Evolutionary conservation across 2,797 vertebrate species (phyloP), one percentile per base, ranked within the genome.

Genomic region (Choloepus didactylus): DNA sequence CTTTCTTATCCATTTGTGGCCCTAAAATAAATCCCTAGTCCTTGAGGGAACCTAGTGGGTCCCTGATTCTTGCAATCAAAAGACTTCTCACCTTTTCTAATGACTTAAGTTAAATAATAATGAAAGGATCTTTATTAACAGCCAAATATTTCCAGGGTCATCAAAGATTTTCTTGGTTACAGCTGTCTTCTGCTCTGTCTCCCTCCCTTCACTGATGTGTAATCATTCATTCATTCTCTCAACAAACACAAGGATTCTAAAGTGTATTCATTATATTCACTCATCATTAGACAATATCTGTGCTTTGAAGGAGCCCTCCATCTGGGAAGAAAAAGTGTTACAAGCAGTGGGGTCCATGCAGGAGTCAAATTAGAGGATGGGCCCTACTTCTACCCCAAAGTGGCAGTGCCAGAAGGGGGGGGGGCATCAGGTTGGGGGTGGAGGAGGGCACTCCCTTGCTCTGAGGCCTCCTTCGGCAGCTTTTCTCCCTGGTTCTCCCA

Each of bases 41-140:
- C 64, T 35, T 27, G 18, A 83, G 27, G 46, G 41, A 85, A 66
- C 6, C 59, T 72, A 19, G 29, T 56, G 21, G 23, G 31, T 46
- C 81, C 80, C 70, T 84, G 9, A 10, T 87, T 35, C 44, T 73
- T 95, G 29, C 46, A 79, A n/a, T 77, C 27, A 62, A 77, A 85
- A 95, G 44, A 49, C 11, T 18, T 80, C 38, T 91, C 35, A 83
- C 6, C 35, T 64, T 80, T 89, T 87, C 27, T 46, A 89, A 66
- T 75, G 87, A 88, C 16, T 62, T 84, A 91, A 29, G n/a, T 72
- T 66, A 93, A 82, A 64, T 59, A 91, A 46, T 60, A 83, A 87
- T 18, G n/a, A 18, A 76, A 66, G 2, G 49, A 75, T 27, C 41
- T 89, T 75, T 44, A 44, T 80, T 51, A n/a, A n/a, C 82, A 64